These are phyloP conservation scores for Macrosteles quadrilineatus DNA, from an alignment of 1,140 invertebrate genomes.

Conservation along the genomic window DNA sequence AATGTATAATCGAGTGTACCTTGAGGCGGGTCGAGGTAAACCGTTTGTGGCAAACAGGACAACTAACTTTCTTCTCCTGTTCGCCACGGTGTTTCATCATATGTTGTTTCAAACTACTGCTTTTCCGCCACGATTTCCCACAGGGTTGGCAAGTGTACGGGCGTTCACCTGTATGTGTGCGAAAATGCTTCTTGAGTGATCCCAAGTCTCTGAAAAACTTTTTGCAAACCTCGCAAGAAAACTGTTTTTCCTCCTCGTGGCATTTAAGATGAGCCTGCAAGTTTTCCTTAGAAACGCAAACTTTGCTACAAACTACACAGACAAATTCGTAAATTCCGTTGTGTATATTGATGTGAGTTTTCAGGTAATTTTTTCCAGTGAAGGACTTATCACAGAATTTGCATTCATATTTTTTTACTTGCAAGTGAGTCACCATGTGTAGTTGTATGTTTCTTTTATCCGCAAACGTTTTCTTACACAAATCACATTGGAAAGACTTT, in stretches of 20 bases:
- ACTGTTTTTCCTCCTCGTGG: slow-evolving; percentile 57
- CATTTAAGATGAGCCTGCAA: slow-evolving; percentile 36
- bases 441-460: slow-evolving; percentile 52
- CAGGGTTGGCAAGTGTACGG: slow-evolving; percentile 58
- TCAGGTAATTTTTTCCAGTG: slow-evolving; percentile 54
- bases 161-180: slow-evolving; percentile 56
- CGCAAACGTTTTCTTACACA: slow-evolving; percentile 59
- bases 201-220: slow-evolving; percentile 50
- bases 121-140: slow-evolving; percentile 48
- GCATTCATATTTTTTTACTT: slow-evolving; percentile 25
- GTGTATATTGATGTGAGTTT: slow-evolving; percentile 55
- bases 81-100: slow-evolving; percentile 19
- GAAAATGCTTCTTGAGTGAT: slow-evolving; percentile 43
- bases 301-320: slow-evolving; percentile 57
- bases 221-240: slow-evolving; percentile 45
- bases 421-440: slow-evolving; percentile 3
- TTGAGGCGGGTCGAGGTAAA: slow-evolving; percentile 13
- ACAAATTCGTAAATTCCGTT: slow-evolving; percentile 57
- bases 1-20: slow-evolving; percentile 77
- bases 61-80: not conserved
- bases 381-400: slow-evolving; percentile 58
- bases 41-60: not conserved
- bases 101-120: slow-evolving; percentile 24
- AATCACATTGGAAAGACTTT: slow-evolving; percentile 28
- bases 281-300: not conserved